Evolutionary conservation across 37 sponge, comb jelly and placozoan species (phyloP).

Genomic region (Geodia barretti): DNA sequence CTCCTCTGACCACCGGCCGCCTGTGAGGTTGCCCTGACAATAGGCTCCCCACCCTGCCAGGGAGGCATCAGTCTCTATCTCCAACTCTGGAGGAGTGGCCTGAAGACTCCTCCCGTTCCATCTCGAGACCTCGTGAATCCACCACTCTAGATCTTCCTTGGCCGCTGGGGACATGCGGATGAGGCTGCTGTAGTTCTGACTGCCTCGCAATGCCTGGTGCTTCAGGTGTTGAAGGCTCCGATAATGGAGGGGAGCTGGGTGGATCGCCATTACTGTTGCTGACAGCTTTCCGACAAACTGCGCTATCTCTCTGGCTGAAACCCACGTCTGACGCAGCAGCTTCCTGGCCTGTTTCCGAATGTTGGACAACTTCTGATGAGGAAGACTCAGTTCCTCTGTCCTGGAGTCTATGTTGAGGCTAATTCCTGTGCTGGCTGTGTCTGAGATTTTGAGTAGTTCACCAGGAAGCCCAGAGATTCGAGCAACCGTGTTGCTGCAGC

Average conservation of each 20-base stretch:
- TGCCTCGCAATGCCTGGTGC: background rate
- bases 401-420: constrained; percentile 13
- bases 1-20: constrained; percentile 35
- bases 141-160: constrained; percentile 33
- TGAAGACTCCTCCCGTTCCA: constrained; percentile 33
- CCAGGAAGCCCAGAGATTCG: constrained; percentile 36
- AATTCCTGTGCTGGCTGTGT: constrained; percentile 14
- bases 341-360: background rate
- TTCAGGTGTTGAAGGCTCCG: constrained; percentile 3
- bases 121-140: background rate
- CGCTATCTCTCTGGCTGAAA: constrained; percentile 1
- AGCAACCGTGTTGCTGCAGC: background rate
- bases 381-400: background rate
- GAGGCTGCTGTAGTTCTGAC: background rate
- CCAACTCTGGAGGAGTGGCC: background rate
- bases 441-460: constrained; percentile 14
- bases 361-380: constrained; percentile 1
- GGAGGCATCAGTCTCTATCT: constrained; percentile 54
- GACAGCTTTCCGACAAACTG: constrained; percentile 11
- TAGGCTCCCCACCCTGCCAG: constrained; percentile 43
- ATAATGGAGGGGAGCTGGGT: constrained; percentile 22
- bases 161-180: background rate
- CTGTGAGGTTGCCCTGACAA: constrained; percentile 21
- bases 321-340: background rate
- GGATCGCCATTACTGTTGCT: constrained; percentile 5